A percentile compares a stretch with the other conserved stretches of the same genome.
Evolutionary conservation across 2,888 invertebrate genomes (phyloP).

Genomic region (Pegoplata infirma): DNA sequence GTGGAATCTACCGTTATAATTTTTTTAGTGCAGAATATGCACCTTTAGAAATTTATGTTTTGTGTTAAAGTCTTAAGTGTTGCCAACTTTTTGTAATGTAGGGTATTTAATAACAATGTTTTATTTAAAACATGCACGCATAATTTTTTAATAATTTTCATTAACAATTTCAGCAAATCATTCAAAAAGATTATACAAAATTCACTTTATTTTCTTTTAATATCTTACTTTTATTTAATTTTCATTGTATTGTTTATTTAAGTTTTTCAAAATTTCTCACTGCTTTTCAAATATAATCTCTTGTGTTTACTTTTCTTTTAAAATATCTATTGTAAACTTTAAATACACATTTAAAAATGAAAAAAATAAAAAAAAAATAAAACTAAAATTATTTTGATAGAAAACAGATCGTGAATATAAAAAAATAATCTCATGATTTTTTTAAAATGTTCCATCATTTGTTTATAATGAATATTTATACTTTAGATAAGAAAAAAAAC

Average conservation of each 20-base stretch:
- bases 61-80: not conserved
- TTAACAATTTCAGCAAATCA: not conserved
- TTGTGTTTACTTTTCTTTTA: not conserved
- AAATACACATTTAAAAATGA: slow-evolving; percentile 2
- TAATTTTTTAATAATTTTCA: not conserved
- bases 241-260: not conserved
- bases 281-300: not conserved
- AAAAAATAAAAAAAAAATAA: no score
- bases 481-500: not conserved
- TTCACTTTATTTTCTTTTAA: not conserved
- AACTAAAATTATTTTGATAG: not conserved
- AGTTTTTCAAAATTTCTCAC: not conserved
- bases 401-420: slow-evolving; percentile 4
- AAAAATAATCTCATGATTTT: not conserved
- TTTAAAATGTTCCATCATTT: slow-evolving; percentile 10
- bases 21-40: no score
- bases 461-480: not conserved
- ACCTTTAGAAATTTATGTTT: no score
- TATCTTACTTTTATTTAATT: not conserved
- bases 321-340: not conserved
- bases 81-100: not conserved
- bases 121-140: not conserved
- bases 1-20: no score
- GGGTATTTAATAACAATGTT: not conserved
- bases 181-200: no score